Base-by-base conservation (phyloP, 2,888 invertebrate species). In the Epistrophe grossulariae region DNA sequence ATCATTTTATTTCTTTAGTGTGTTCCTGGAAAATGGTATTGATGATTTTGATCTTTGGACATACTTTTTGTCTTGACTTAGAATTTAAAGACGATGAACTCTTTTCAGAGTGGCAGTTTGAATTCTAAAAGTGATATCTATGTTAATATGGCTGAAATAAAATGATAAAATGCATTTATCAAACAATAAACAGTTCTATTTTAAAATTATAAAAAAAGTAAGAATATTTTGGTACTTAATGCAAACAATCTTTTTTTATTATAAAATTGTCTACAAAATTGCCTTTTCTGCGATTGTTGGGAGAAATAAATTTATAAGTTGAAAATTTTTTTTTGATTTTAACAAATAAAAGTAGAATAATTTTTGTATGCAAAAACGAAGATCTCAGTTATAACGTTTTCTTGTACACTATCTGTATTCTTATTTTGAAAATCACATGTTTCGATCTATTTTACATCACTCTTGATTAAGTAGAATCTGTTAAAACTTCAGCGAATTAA, bases 91-190 rank as follows among this genome's bases (percentile, higher is more conserved):
- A 43, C n/a, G 3, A 55, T 50, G 45, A 59, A 55, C 35, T 74
- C 64, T 68, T 64, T 71, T 82, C 48, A 73, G 24, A 84, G 68
- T 88, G 88, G 88, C 88, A 88, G 88, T 88, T 45, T 62, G 43
- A 77, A 52, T 77, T 73, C 52, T 55, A 70, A 82, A 64, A 60
- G 48, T 59, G 48, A 48, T 52, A 38, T 52, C 8, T 7, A 13
- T 28, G 13, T 45, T 28, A 66, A 45, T 76, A 28, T 7, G 72
- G 9, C 28, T 48, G 10, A 79, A 60, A 35, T 57, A 68, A 79
- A 88, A 84, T 71, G 83, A 84, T 81, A 84, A 84, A 88, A 81
- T 84, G 84, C 59, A 88, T 84, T 84, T 43, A n/a, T 4, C 15
- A 24, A 48, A 48, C 17, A 55, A 71, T 68, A 64, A 70, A 31